These are phyloP conservation scores for Lingula anatina DNA, from an alignment of 2,888 invertebrate genomes.

Conservation along the genomic window DNA sequence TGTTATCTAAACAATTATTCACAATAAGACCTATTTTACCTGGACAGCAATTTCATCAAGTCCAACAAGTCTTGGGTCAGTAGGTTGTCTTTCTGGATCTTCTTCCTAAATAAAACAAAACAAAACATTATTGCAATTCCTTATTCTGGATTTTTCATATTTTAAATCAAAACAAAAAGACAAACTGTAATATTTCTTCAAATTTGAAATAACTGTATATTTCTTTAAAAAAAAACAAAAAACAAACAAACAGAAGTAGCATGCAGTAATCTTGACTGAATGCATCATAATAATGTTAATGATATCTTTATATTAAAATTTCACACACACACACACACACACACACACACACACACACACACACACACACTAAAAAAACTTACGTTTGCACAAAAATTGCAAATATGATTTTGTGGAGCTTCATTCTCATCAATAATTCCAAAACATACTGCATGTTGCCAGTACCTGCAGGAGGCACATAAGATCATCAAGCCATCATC, in stretches of 20 bases:
- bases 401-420: conserved; percentile 40
- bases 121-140: background rate
- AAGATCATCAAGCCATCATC: conserved; percentile 53
- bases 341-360: background rate
- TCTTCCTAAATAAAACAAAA: conserved; percentile 18
- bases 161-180: background rate
- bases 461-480: conserved; percentile 46
- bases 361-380: conserved; percentile 4
- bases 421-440: conserved; percentile 30
- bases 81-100: conserved; percentile 22
- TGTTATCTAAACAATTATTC: too few species aligned
- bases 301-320: too few species aligned
- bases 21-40: conserved; percentile 22
- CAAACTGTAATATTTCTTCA: too few species aligned
- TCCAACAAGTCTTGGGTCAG: conserved; percentile 32
- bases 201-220: too few species aligned
- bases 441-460: conserved; percentile 53
- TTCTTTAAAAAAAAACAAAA: too few species aligned
- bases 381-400: conserved; percentile 41
- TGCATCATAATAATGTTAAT: too few species aligned
- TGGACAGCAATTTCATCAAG: conserved; percentile 31
- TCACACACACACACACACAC: background rate
- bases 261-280: too few species aligned
- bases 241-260: too few species aligned
- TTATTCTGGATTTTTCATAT: background rate